Conservation (phyloP, 2,797 vertebrate genomes). For the Aeoliscus strigatus region DNA sequence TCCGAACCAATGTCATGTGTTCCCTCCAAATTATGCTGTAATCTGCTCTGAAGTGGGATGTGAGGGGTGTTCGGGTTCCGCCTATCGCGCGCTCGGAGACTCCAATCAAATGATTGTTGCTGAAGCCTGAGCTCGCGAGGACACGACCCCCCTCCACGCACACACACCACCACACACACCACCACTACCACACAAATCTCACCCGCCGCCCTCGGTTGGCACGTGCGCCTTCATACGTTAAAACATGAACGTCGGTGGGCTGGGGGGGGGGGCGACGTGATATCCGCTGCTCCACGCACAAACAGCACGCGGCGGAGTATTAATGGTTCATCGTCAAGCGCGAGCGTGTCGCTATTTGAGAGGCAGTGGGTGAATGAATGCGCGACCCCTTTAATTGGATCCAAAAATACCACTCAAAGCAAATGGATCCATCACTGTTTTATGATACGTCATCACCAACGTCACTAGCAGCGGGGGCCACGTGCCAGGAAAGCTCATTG, state of each 20-base stretch:
- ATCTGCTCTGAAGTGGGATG: constrained; percentile 66
- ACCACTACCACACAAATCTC: no score
- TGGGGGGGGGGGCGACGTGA: no score
- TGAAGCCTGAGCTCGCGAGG: constrained; percentile 25
- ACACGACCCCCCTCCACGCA: constrained; percentile 1
- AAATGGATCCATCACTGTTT: constrained; percentile 15
- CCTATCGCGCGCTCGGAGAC: constrained; percentile 54
- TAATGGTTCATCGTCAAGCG: no score
- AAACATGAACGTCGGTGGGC: no score
- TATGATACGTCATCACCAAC: constrained; percentile 26
- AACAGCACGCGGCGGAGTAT: no score
- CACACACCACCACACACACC: no score
- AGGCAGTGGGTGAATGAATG: no score
- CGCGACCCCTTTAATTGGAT: constrained; percentile 17
- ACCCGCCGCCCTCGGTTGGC: constrained; percentile 9
- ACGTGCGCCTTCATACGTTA: no score
- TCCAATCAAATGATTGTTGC: constrained; percentile 44
- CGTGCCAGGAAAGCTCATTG: constrained; percentile 31
- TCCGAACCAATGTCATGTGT: constrained; percentile 50
- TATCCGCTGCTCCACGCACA: no score
- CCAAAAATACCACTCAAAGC: constrained; percentile 6
- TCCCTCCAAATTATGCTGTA: constrained; percentile 40
- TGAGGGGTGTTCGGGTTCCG: constrained; percentile 54
- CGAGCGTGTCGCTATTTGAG: no score
- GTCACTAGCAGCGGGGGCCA: constrained; percentile 33